Evolutionary conservation across 2,888 invertebrate species (phyloP).

Genomic region (Orchestes rusci): DNA sequence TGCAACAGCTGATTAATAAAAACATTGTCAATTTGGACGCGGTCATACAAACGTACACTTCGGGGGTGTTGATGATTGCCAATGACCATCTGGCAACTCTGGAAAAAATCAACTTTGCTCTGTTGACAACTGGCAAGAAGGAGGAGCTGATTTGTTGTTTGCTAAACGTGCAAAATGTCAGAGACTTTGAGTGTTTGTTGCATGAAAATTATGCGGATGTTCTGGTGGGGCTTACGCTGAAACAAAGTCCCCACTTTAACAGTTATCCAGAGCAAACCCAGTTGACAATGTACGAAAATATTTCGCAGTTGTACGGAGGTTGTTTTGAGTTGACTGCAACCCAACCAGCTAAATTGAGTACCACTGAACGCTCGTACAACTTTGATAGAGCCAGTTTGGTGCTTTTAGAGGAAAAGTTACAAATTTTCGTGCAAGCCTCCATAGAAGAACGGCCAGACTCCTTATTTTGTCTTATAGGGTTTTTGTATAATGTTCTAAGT

Average conservation of each 20-base stretch:
- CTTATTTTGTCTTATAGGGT: constrained; percentile 22
- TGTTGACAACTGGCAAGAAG: constrained; percentile 28
- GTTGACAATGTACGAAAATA: constrained; percentile 11
- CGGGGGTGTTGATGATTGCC: constrained; percentile 40
- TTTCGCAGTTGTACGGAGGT: constrained; percentile 36
- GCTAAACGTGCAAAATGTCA: constrained; percentile 29
- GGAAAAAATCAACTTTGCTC: constrained; percentile 35
- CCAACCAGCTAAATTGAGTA: constrained; percentile 5
- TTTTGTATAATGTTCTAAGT: constrained; percentile 26
- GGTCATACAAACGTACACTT: constrained; percentile 42
- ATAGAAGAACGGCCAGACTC: constrained; percentile 17
- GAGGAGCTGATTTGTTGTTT: constrained; percentile 32
- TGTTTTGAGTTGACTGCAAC: no score
- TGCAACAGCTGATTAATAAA: constrained; percentile 41
- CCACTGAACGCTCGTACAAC: constrained; percentile 18
- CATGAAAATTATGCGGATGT: constrained; percentile 29
- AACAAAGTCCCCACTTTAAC: constrained; percentile 32
- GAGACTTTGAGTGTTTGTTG: constrained; percentile 23
- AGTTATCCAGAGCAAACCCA: neutral
- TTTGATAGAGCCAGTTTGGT: constrained; percentile 20
- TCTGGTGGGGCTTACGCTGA: constrained; percentile 34
- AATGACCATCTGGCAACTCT: constrained; percentile 40
- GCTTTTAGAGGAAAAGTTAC: constrained; percentile 16
- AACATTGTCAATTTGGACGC: constrained; percentile 35
- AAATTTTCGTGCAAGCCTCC: constrained; percentile 16